A percentile compares a stretch with the other conserved stretches of the same genome.
Conservation (phyloP, 2,888 invertebrate genomes). For the Mantis religiosa region DNA sequence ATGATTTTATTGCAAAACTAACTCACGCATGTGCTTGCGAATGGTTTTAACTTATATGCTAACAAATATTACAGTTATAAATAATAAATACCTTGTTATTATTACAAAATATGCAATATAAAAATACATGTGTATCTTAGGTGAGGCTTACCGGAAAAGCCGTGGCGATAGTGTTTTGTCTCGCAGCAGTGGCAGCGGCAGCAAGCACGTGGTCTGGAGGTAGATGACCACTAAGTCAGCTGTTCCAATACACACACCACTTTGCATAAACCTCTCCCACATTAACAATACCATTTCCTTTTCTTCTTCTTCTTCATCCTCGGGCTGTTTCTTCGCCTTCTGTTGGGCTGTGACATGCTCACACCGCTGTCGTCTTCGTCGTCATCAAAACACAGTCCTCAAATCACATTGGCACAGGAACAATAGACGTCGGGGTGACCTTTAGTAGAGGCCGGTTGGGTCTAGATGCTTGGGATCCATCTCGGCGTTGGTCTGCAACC, state of each 20-base stretch:
- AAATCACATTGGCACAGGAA: not conserved
- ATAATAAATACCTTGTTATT: constrained; percentile 7
- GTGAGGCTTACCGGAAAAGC: constrained; percentile 6
- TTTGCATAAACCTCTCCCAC: not conserved
- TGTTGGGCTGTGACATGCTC: not conserved
- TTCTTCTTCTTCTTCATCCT: constrained; percentile 3
- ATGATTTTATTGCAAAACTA: not conserved
- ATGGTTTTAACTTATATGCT: not conserved
- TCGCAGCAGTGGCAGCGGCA: not conserved
- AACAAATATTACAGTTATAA: constrained; percentile 1
- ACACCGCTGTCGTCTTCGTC: not conserved
- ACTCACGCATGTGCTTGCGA: not conserved
- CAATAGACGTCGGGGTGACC: not conserved
- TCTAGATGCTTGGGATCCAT: not conserved
- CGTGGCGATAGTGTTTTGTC: not conserved
- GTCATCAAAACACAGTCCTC: not conserved
- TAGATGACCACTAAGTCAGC: not conserved
- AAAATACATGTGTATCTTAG: not conserved
- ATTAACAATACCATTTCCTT: not conserved
- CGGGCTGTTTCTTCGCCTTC: not conserved
- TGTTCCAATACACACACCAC: not conserved
- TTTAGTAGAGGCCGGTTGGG: not conserved
- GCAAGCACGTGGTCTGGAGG: not conserved
- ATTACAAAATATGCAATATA: not conserved
- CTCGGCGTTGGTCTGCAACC: no score